Base-by-base conservation (phyloP, 1,140 invertebrate species). In the Drosophila sechellia region DNA sequence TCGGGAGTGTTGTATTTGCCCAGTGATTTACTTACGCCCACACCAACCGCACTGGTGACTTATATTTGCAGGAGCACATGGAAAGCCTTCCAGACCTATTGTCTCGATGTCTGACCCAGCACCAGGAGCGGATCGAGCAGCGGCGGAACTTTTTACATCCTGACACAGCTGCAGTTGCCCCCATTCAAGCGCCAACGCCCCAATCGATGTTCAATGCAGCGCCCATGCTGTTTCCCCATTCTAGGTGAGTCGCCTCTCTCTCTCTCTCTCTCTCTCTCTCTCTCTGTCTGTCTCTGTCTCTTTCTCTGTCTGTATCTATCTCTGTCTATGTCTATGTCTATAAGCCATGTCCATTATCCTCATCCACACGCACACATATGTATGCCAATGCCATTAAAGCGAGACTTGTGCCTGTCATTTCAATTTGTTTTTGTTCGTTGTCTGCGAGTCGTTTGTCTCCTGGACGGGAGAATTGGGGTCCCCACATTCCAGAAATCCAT, bases 61-160 rank as follows among this genome's bases (percentile, higher is more conserved):
- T 52, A n/a, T 13, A 12, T 8, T 20, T 27, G 11, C 27, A 92
- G 91, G 90, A 92, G 48, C 79, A 92, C 73, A 90, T 98, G 90
- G 97, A 98, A 79, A 93, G 95, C 69, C 93, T 98, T 76, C 97
- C 97, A 27, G 97, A 97, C 75, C 93, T 97, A 64, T 93, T 98
- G 91, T 95, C 95, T 20, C 93, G 96, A 60, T 96, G 95, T 83
- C 91, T 96, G 72, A 94, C 94, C 55, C 95, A 96, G 74, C 95
- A 95, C 79, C 94, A 94, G 92, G 94, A 94, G 79, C 90, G 94
- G 52, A 94, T 95, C 74, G 96, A 96, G 80, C 96, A 96, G 86
- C 93, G 96, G 57, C 94, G 96, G 54, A 96, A 97, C 91, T 97
- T 97, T 93, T 94, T 97, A 50, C 96, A 97, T 92, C 96, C 96